phyloP scores from a whole-genome alignment of 2,113 vertebrate species.

The Rhinolophus ferrumequinum region DNA sequence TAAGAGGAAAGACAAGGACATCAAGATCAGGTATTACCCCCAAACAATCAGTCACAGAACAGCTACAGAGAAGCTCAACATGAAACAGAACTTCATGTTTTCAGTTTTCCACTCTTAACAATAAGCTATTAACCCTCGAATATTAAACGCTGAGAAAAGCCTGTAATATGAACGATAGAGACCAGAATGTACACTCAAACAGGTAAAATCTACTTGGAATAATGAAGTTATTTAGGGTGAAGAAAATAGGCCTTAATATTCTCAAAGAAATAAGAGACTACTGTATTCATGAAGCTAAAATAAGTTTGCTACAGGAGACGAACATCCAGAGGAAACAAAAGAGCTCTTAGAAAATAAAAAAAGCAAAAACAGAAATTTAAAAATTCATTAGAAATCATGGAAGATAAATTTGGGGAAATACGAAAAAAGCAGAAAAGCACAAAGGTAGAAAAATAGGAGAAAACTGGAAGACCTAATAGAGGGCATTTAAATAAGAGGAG shows the following conservation, averaged over 20 bases:
- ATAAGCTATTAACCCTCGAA: neutral
- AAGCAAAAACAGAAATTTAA: constrained; percentile 25
- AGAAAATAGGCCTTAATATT: constrained; percentile 32
- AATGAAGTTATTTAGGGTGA: neutral
- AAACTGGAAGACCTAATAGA: neutral
- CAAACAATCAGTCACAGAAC: neutral
- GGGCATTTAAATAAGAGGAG: neutral
- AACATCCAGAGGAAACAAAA: neutral
- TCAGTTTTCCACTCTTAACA: neutral
- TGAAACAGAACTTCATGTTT: neutral
- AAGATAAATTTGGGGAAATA: constrained; percentile 2
- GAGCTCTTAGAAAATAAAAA: constrained; percentile 23
- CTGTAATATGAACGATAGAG: neutral
- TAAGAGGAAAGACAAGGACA: neutral
- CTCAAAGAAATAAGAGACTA: neutral
- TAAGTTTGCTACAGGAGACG: neutral
- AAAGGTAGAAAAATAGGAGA: neutral
- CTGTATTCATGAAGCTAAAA: neutral
- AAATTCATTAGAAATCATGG: neutral
- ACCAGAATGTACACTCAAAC: neutral
- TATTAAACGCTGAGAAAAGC: neutral
- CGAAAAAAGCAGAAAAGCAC: neutral
- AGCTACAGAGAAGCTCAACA: neutral
- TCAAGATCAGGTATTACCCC: neutral
- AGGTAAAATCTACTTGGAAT: neutral